Conservation (phyloP, 2,797 vertebrate genomes). For the Pseudomugil gertrudae region DNA sequence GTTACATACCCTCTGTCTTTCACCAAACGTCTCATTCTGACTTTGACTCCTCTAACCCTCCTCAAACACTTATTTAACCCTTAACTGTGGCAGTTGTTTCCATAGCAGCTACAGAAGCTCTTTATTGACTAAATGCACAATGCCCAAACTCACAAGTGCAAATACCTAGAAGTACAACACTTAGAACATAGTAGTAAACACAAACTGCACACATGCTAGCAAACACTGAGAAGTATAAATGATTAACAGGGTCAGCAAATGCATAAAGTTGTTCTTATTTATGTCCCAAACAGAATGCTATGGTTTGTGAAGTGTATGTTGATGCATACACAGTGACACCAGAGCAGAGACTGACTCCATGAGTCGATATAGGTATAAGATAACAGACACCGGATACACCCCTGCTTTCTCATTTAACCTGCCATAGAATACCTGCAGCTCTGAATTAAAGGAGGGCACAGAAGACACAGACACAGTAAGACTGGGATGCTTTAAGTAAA, state of each 20-base stretch:
- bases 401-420: slow-evolving; percentile 79
- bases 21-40: slow-evolving; percentile 15
- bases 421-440: slow-evolving; percentile 76
- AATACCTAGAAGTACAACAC: slow-evolving; percentile 22
- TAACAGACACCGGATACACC: slow-evolving; percentile 81
- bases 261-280: slow-evolving; percentile 12
- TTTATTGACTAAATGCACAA: slow-evolving; percentile 26
- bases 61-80: slow-evolving; percentile 26
- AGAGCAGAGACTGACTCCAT: slow-evolving; percentile 54
- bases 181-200: slow-evolving; percentile 20
- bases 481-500: slow-evolving; percentile 30
- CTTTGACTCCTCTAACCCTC: slow-evolving; percentile 19
- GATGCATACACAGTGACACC: slow-evolving; percentile 58
- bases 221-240: slow-evolving; percentile 46
- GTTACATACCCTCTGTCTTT: slow-evolving; percentile 23
- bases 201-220: slow-evolving; percentile 18
- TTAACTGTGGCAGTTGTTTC: slow-evolving; percentile 38
- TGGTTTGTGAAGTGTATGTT: slow-evolving; percentile 36
- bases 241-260: slow-evolving; percentile 48
- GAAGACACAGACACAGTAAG: slow-evolving; percentile 35
- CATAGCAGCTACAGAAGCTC: slow-evolving; percentile 32
- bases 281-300: slow-evolving; percentile 25
- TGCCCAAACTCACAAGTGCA: slow-evolving; percentile 12
- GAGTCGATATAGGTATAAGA: slow-evolving; percentile 72
- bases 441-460: slow-evolving; percentile 68